These are phyloP conservation scores for Cyanocitta stelleri DNA, from an alignment of 2,113 vertebrate genomes.

Conservation along the genomic window DNA sequence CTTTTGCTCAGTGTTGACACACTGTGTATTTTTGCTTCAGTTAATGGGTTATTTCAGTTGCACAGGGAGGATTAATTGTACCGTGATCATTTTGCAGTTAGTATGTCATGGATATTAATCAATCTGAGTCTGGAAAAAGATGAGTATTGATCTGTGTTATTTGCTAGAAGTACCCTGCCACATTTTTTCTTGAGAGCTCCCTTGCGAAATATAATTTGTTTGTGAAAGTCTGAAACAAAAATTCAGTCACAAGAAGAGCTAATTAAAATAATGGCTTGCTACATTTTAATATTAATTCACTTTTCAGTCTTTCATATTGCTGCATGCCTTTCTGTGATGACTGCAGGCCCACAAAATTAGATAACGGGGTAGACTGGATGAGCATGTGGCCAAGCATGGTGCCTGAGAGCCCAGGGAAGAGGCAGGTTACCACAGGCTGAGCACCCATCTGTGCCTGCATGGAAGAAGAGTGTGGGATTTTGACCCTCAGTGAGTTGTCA, in stretches of 20 bases:
- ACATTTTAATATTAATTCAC: conserved; percentile 7
- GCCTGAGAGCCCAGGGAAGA: neutral
- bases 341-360: neutral
- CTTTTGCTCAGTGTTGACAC: neutral
- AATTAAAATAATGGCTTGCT: conserved; percentile 27
- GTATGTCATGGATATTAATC: conserved; percentile 33
- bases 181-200: neutral
- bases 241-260: neutral
- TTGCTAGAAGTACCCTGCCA: neutral
- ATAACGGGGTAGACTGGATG: neutral
- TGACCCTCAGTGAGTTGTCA: neutral
- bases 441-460: neutral
- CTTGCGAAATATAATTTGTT: neutral
- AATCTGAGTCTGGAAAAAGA: conserved; percentile 4
- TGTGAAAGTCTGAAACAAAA: neutral
- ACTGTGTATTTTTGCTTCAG: neutral
- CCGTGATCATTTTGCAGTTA: neutral
- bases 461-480: accelerated
- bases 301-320: neutral
- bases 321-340: neutral
- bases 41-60: conserved; percentile 24
- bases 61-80: conserved; percentile 18
- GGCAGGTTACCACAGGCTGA: neutral
- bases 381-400: accelerated
- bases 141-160: conserved; percentile 42